phyloP scores from a whole-genome alignment of 2,888 invertebrate species.

The Cheilosia vernalis region DNA sequence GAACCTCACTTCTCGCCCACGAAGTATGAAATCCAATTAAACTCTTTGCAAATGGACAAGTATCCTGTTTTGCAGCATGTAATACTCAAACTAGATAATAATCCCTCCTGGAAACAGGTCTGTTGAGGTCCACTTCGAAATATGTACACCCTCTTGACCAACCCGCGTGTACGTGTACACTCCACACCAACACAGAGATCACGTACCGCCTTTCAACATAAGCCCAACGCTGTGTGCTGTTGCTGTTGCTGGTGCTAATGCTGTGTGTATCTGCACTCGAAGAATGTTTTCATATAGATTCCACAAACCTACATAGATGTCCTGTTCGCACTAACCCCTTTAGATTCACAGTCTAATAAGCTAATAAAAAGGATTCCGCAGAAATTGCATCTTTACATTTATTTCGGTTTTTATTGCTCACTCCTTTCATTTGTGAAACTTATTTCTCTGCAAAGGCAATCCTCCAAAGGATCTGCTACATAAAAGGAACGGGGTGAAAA shows the following conservation, averaged over 20 bases:
- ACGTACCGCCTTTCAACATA: conserved; percentile 58
- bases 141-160: conserved; percentile 43
- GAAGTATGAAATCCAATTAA: conserved; percentile 41
- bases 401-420: conserved; percentile 32
- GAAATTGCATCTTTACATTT: conserved; percentile 61
- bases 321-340: conserved; percentile 10
- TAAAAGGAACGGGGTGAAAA: background rate
- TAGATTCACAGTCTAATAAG: conserved; percentile 50
- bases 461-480: conserved; percentile 15
- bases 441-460: conserved; percentile 13
- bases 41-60: conserved; percentile 3
- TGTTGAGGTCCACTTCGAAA: conserved; percentile 48
- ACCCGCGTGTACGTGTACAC: background rate
- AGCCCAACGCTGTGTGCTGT: conserved; percentile 36
- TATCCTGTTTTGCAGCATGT: conserved; percentile 30
- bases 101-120: conserved; percentile 32
- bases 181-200: conserved; percentile 26
- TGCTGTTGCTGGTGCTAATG: conserved; percentile 12
- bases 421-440: conserved; percentile 10
- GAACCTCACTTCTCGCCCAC: background rate
- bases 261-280: background rate
- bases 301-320: conserved; percentile 4
- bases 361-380: conserved; percentile 68
- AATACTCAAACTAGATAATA: conserved; percentile 34
- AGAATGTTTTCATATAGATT: conserved; percentile 1